Evolutionary conservation across 2,113 vertebrate species (phyloP).

Genomic region (Vombatus ursinus): DNA sequence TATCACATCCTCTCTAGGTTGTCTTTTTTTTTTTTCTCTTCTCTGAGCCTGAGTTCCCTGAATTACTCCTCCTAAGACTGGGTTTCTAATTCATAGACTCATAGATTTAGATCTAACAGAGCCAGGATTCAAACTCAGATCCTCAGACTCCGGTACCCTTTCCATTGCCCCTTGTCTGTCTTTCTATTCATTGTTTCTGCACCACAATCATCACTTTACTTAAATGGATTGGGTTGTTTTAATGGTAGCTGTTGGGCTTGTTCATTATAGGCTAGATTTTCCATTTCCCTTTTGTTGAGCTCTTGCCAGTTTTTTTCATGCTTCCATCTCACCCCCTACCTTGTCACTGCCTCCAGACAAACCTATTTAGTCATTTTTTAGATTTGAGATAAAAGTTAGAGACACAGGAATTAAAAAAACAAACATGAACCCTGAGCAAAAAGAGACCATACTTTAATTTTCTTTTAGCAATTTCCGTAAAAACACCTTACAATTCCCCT

Average conservation of each 20-base stretch:
- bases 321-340: slow-evolving; percentile 6
- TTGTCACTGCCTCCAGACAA: slow-evolving; percentile 48
- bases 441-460: slow-evolving; percentile 50
- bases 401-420: slow-evolving; percentile 34
- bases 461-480: slow-evolving; percentile 55
- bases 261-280: slow-evolving; percentile 15
- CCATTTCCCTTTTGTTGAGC: slow-evolving; percentile 21
- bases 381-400: slow-evolving; percentile 59
- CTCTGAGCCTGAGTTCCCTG: not conserved
- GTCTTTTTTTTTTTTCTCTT: not conserved
- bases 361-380: slow-evolving; percentile 54
- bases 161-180: not conserved
- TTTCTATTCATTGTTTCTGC: slow-evolving; percentile 1
- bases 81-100: not conserved
- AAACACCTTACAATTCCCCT: slow-evolving; percentile 57
- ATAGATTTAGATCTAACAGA: not conserved
- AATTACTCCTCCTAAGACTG: not conserved
- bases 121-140: not conserved
- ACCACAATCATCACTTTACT: not conserved
- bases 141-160: not conserved
- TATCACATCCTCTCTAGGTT: not conserved
- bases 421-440: slow-evolving; percentile 14
- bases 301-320: not conserved
- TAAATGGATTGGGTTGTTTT: not conserved
- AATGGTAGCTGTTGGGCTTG: not conserved